Percentiles rank a stretch among this genome's conserved stretches.
Conservation (phyloP, 2,113 vertebrate genomes). For the Nothobranchius furzeri region DNA sequence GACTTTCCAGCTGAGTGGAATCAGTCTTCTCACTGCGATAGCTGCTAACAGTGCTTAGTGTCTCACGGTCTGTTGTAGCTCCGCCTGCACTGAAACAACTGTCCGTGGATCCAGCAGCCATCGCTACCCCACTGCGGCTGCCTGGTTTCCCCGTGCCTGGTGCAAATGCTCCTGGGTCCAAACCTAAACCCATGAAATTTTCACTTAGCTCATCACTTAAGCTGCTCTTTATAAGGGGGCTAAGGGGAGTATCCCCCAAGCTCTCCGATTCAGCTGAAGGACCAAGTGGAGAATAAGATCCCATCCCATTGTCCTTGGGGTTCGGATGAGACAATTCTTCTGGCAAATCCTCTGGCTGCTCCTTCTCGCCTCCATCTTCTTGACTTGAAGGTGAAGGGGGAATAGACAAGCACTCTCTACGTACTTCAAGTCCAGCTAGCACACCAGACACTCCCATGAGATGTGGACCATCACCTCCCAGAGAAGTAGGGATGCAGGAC, state of each 20-base stretch:
- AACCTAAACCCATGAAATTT: constrained; percentile 84
- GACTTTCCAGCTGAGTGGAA: constrained; percentile 90
- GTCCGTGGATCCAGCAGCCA: constrained; percentile 87
- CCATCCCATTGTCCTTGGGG: constrained; percentile 56
- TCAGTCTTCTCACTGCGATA: constrained; percentile 91
- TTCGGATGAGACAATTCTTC: constrained; percentile 52
- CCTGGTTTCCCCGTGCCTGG: constrained; percentile 73
- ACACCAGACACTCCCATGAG: constrained; percentile 69
- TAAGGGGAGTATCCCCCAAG: constrained; percentile 84
- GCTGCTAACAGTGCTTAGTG: constrained; percentile 86
- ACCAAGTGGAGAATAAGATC: constrained; percentile 72
- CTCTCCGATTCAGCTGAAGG: constrained; percentile 81
- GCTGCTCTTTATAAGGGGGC: constrained; percentile 87
- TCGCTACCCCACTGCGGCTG: constrained; percentile 75
- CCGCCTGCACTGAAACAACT: constrained; percentile 87
- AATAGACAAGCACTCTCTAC: constrained; percentile 71
- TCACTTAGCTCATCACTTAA: constrained; percentile 88
- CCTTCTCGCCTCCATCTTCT: constrained; percentile 80
- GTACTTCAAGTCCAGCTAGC: constrained; percentile 66
- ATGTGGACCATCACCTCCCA: constrained; percentile 71
- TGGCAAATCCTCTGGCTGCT: constrained; percentile 51
- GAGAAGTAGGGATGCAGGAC: constrained; percentile 69
- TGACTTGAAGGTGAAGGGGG: constrained; percentile 83
- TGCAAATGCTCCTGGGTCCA: constrained; percentile 75
- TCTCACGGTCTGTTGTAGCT: constrained; percentile 84